Evolutionary conservation across 2,797 vertebrate species (phyloP), one percentile per base, ranked within the genome.

Genomic region (Hipposideros larvatus): DNA sequence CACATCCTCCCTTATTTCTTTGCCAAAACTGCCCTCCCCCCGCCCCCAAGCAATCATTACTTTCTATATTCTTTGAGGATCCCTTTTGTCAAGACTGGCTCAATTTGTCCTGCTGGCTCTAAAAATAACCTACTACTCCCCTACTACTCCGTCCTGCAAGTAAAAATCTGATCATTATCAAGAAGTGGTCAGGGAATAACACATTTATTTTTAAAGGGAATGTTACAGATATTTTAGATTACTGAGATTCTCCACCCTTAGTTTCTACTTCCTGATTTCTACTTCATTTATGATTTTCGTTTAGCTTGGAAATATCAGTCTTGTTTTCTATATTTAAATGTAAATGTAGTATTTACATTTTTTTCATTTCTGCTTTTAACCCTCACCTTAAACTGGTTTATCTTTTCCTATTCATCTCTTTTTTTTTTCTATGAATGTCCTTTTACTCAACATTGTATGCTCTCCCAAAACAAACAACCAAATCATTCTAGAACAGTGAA

Each of bases 231-330:
- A 55, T 24, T 75, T n/a, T 68, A 13, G n/a, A 48, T 82, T 86
- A 22, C 9, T 78, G n/a, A 78, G 28, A 83, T 55, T 70, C 48
- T 94, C 11, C 10, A 5, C 15, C 31, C 16, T 5, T 73, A 13
- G 14, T 63, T 88, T 96, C 57, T 84, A 90, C 4, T 15, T 93
- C 28, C 7, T 61, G 63, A 66, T 74, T 91, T 84, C n/a, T 77
- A 65, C 4, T 71, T 73, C n/a, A n/a, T 61, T 87, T 55, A 55
- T 59, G 9, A 68, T 82, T 65, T 66, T 37, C 7, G 24, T 59
- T 86, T 55, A 53, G 10, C 41, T 86, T 46, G 59, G 15, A 88
- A 93, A 65, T 19, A 66, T 28, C 21, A 80, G 0, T 28, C 7
- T 88, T 74, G 53, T 8, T 87, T 85, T 74, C 66, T 80, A 22